These are phyloP conservation scores for Eueremaeus valkanovi DNA, from an alignment of 2,888 invertebrate species.

Conservation along the genomic window DNA sequence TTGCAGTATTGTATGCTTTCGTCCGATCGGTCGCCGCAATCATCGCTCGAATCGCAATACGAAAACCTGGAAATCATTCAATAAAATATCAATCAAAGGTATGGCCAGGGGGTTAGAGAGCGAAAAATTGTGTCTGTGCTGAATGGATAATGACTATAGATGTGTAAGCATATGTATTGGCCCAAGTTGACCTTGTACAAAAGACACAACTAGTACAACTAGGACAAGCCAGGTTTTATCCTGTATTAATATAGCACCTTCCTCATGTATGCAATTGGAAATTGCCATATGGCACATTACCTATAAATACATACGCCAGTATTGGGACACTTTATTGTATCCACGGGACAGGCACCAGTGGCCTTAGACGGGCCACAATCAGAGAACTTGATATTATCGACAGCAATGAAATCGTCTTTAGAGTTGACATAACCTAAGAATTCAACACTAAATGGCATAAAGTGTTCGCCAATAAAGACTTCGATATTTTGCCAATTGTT, in stretches of 20 bases:
- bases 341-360: not conserved
- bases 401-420: not conserved
- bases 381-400: not conserved
- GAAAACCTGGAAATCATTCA: too few species aligned
- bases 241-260: too few species aligned
- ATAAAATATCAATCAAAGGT: too few species aligned
- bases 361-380: not conserved
- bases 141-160: too few species aligned
- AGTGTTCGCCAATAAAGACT: not conserved
- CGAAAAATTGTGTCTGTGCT: too few species aligned
- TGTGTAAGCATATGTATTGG: too few species aligned
- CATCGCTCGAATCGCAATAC: constrained; percentile 25
- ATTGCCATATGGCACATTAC: too few species aligned
- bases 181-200: too few species aligned
- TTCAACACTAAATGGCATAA: not conserved
- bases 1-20: not conserved
- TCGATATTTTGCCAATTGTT: not conserved
- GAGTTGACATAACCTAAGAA: not conserved
- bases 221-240: too few species aligned
- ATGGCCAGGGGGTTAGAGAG: too few species aligned
- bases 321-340: not conserved
- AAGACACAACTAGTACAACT: too few species aligned
- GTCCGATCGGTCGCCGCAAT: constrained; percentile 28
- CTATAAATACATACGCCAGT: constrained; percentile 11
- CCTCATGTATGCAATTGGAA: too few species aligned